A percentile compares a stretch with the other conserved stretches of the same genome.
phyloP scores from a whole-genome alignment of 2,797 vertebrate genomes.

The Clarias fuscus region DNA sequence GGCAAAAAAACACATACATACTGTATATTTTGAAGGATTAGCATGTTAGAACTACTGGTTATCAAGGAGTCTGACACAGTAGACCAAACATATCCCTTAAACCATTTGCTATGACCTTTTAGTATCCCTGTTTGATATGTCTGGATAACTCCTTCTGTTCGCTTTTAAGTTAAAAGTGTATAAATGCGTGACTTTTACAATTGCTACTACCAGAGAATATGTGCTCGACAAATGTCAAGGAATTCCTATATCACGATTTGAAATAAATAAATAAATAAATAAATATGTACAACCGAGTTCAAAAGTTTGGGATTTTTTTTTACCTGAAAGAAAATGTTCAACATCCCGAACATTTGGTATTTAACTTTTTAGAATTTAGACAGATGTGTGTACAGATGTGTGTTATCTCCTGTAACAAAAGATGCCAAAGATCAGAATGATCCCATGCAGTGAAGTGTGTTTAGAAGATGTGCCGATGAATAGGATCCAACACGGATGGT shows the following conservation, averaged over 20 bases:
- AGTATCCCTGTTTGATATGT: not conserved
- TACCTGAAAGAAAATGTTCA: not conserved
- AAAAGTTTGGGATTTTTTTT: not conserved
- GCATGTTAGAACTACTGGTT: not conserved
- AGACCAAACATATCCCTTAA: not conserved
- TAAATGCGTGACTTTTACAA: not conserved
- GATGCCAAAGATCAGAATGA: not conserved
- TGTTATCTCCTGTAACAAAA: not conserved
- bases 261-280: not conserved
- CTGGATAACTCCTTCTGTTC: not conserved
- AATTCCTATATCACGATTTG: not conserved
- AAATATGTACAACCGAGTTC: not conserved
- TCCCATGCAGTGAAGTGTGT: not conserved
- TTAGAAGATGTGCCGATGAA: not conserved
- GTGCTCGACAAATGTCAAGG: not conserved
- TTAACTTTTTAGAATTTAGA: not conserved
- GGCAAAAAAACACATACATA: not conserved
- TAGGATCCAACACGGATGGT: not conserved
- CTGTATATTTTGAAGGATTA: not conserved
- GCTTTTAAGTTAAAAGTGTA: not conserved
- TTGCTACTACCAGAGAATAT: not conserved
- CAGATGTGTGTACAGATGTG: not conserved
- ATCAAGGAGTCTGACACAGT: not conserved
- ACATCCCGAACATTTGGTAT: not conserved
- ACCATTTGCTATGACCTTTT: not conserved